These are phyloP conservation scores for Trichogramma dendrolimi DNA, from an alignment of 2,888 invertebrate genomes.

Conservation along the genomic window DNA sequence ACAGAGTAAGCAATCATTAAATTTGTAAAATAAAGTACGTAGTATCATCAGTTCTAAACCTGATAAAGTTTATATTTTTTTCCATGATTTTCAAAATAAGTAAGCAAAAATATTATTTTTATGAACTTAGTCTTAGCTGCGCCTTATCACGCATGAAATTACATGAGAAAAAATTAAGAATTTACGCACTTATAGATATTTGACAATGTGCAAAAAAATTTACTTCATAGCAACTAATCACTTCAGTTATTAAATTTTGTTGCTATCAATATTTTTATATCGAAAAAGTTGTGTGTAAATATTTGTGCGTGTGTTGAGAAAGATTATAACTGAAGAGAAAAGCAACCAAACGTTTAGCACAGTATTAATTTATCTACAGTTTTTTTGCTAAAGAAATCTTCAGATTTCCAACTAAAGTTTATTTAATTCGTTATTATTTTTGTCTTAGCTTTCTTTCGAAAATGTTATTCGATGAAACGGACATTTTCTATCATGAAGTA, in stretches of 20 bases:
- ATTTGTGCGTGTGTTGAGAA: conserved; percentile 18
- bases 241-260: not conserved
- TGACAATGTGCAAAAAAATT: no score
- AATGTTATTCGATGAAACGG: not conserved
- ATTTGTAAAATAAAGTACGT: no score
- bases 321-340: conserved; percentile 7
- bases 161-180: no score
- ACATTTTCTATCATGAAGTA: not conserved
- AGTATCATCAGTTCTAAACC: no score
- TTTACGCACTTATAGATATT: no score
- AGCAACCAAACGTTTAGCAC: conserved; percentile 6
- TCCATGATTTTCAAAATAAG: no score
- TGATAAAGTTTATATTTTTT: no score
- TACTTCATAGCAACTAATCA: no score
- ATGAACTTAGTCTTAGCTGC: no score
- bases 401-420: conserved; percentile 20
- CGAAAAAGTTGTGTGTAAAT: conserved; percentile 9
- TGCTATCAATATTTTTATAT: conserved; percentile 1
- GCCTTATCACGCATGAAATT: no score
- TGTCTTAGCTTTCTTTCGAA: conserved; percentile 15
- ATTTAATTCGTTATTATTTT: conserved; percentile 10
- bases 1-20: no score
- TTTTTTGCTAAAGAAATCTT: conserved; percentile 29
- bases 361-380: conserved; percentile 29
- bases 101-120: no score